A percentile compares a stretch with the other conserved stretches of the same genome.
Conservation (phyloP, 2,888 invertebrate genomes). For the Caenorhabditis doughertyi region DNA sequence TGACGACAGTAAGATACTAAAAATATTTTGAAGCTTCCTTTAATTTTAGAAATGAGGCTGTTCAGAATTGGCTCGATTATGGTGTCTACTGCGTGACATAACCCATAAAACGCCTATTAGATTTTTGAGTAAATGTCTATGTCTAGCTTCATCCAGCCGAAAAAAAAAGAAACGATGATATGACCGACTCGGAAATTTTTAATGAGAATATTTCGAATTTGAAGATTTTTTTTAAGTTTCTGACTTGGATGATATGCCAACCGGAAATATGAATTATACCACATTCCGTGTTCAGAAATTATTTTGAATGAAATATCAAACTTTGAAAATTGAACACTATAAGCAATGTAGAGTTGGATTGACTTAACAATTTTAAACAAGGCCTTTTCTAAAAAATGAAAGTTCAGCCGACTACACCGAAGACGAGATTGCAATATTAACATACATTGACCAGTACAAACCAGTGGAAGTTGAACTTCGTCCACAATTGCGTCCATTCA, state of each 20-base stretch:
- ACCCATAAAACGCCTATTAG: slow-evolving; percentile 7
- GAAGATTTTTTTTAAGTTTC: neutral
- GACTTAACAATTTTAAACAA: too few relatives aligned
- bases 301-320: neutral
- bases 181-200: neutral
- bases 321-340: too few relatives aligned
- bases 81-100: slow-evolving; percentile 24
- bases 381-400: neutral
- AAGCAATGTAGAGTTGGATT: too few relatives aligned
- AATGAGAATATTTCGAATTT: neutral
- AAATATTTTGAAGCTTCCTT: neutral
- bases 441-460: slow-evolving; percentile 87
- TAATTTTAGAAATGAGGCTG: neutral
- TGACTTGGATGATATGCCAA: neutral
- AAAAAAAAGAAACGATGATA: slow-evolving; percentile 6
- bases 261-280: neutral
- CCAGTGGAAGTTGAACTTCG: slow-evolving; percentile 88
- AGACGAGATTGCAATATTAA: slow-evolving; percentile 91
- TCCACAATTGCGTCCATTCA: slow-evolving; percentile 93
- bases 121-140: neutral
- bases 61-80: slow-evolving; percentile 31
- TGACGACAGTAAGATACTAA: slow-evolving; percentile 9
- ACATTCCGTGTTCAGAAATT: neutral
- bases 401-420: slow-evolving; percentile 40
- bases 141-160: neutral